Base-by-base conservation (phyloP, 2,797 vertebrate species). In the Sebastes iracundus region DNA sequence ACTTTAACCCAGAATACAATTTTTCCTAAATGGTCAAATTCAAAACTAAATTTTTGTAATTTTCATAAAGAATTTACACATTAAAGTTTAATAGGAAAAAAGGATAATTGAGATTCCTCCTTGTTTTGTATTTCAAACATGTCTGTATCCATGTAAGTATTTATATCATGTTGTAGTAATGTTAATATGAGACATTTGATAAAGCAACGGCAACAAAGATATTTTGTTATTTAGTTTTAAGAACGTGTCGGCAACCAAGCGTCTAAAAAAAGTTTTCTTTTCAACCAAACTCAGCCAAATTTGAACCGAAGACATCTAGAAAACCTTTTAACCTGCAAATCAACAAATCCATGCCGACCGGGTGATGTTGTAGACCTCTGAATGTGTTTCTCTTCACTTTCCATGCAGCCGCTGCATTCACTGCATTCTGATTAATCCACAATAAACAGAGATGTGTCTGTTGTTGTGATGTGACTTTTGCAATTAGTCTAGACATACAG, bases 1-100 rank as follows among this genome's bases (percentile, higher is more conserved):
- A 38, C 12, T 38, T 38, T 13, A 0, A 38, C 5, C 12, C 5
- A 14, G 0, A 38, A 38, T 38, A 38, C 0, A 38, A 38, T 0
- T 38, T 2, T 38, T 38, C 12, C 35, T 12, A 12, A 55, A 55
- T 22, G 10, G 52, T 23, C n/a, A 55, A 55, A 22, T 55, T 55
- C 18, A 52, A 52, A n/a, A 0, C 49, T 52, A 0, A 0, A 38
- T 16, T n/a, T n/a, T 52, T n/a, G 49, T 52, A 8, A 52, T 35
- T 52, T 52, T n/a, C 49, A n/a, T 52, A n/a, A 52, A 52, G 8
- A n/a, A n/a, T n/a, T 9, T n/a, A 38, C 35, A 38, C 12, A 46
- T 46, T 46, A 46, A 46, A 46, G 42, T 46, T 46, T 46, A 46
- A 1, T 18, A 46, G 42, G 42, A 46, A 46, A 46, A 42, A 18